These are phyloP conservation scores for Procambarus virginalis DNA, from an alignment of 1,140 invertebrate species.

Conservation along the genomic window DNA sequence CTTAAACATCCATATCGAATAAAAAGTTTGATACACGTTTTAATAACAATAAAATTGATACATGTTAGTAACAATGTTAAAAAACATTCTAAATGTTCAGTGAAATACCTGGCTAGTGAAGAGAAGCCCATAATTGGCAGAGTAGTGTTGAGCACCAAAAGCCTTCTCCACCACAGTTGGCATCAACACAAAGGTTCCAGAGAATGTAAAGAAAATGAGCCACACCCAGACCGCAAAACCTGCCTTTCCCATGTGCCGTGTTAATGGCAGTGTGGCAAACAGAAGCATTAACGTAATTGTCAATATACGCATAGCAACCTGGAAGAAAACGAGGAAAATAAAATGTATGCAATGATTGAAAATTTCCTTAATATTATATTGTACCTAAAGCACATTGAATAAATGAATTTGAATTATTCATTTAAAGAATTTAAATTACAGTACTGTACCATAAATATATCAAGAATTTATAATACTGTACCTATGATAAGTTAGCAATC, in stretches of 20 bases:
- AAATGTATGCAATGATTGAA: too few relatives aligned
- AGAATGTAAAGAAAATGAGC: slow-evolving; percentile 72
- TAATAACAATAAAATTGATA: background rate
- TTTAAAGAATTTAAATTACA: too few relatives aligned
- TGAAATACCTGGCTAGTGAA: slow-evolving; percentile 71
- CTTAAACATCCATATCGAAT: background rate
- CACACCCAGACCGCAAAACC: slow-evolving; percentile 72
- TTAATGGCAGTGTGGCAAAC: slow-evolving; percentile 65
- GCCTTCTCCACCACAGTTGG: slow-evolving; percentile 71
- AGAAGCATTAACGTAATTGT: slow-evolving; percentile 44
- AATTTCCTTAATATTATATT: too few relatives aligned
- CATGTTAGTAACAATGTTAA: background rate
- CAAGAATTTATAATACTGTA: too few relatives aligned
- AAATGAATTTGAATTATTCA: too few relatives aligned
- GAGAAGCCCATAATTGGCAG: slow-evolving; percentile 72
- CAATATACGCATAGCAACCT: slow-evolving; percentile 68
- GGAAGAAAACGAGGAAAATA: background rate
- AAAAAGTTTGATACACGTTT: too few relatives aligned
- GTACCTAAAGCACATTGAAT: too few relatives aligned
- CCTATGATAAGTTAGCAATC: too few relatives aligned
- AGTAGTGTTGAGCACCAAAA: slow-evolving; percentile 71
- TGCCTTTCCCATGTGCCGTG: slow-evolving; percentile 71
- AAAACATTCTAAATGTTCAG: background rate
- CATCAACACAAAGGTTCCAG: slow-evolving; percentile 72
- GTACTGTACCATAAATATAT: too few relatives aligned